Conservation (phyloP, 2,888 invertebrate species). For the Phrixothrix hirtus region DNA sequence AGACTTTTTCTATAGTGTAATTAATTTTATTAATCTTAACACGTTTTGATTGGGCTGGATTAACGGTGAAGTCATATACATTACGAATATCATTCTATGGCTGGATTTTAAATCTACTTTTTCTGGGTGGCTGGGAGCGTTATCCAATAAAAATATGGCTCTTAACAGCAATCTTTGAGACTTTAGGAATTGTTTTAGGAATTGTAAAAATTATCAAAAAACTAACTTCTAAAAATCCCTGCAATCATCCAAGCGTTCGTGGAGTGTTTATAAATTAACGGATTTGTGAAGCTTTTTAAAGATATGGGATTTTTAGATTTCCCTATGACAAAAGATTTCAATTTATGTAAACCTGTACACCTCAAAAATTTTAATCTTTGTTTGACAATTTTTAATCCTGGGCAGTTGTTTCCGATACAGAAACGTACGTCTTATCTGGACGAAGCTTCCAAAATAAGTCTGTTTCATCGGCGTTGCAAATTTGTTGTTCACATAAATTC, state of each 20-base stretch:
- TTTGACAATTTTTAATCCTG: constrained; percentile 27
- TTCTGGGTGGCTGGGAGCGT: not conserved
- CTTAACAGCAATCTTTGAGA: not conserved
- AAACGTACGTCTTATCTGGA: constrained; percentile 30
- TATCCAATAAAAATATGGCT: not conserved
- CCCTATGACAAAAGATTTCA: constrained; percentile 27
- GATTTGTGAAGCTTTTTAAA: constrained; percentile 15
- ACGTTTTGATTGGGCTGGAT: not conserved
- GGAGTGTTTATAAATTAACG: not conserved
- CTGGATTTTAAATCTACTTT: not conserved
- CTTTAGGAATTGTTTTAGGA: no score
- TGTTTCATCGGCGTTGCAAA: constrained; percentile 34
- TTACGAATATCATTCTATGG: not conserved
- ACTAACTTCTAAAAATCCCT: not conserved
- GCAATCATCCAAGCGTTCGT: not conserved
- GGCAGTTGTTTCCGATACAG: constrained; percentile 25
- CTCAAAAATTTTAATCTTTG: constrained; percentile 30
- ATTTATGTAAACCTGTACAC: not conserved
- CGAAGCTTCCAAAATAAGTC: constrained; percentile 32
- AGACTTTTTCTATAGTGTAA: not conserved
- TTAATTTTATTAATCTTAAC: constrained; percentile 2
- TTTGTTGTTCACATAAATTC: constrained; percentile 19
- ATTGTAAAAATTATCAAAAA: not conserved
- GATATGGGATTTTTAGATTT: constrained; percentile 22
- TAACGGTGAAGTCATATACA: no score